Conservation (phyloP, 2,888 invertebrate species). For the Diplolepis rosae region DNA sequence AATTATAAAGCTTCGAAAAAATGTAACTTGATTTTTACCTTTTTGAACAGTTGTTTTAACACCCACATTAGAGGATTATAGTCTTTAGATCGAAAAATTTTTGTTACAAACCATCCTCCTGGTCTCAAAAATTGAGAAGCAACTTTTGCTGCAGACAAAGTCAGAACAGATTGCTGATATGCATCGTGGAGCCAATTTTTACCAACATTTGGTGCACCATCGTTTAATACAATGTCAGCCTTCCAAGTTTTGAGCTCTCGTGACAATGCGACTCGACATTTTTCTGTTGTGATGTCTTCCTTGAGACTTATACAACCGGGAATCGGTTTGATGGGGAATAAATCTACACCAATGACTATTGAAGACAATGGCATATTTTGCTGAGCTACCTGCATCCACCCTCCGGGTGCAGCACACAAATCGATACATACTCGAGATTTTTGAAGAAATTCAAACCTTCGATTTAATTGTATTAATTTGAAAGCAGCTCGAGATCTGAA, state of each 20-base stretch:
- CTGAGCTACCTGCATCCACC: constrained; percentile 99
- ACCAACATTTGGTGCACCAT: constrained; percentile 98
- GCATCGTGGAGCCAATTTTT: constrained; percentile 98
- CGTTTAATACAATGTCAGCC: constrained; percentile 96
- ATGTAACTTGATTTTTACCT: constrained; percentile 73
- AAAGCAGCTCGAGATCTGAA: constrained; percentile 99
- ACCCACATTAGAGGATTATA: constrained; percentile 97
- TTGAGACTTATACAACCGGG: constrained; percentile 91
- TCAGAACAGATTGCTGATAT: constrained; percentile 93
- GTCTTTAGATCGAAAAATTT: constrained; percentile 98
- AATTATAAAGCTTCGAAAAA: constrained; percentile 9
- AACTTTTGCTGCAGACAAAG: constrained; percentile 93
- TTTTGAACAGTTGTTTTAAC: constrained; percentile 95
- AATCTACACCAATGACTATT: constrained; percentile 95
- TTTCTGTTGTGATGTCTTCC: constrained; percentile 98
- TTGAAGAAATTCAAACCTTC: constrained; percentile 97
- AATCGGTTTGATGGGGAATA: constrained; percentile 94
- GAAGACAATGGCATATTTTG: constrained; percentile 98
- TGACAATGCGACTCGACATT: constrained; percentile 86
- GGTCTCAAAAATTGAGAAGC: constrained; percentile 90
- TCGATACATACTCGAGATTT: constrained; percentile 97
- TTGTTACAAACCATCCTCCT: constrained; percentile 98
- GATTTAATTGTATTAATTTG: constrained; percentile 97
- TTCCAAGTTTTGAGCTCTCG: constrained; percentile 96
- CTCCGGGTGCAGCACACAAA: constrained; percentile 99